These are phyloP conservation scores for Criorhina ranunculi DNA, from an alignment of 2,888 invertebrate species.

Conservation along the genomic window DNA sequence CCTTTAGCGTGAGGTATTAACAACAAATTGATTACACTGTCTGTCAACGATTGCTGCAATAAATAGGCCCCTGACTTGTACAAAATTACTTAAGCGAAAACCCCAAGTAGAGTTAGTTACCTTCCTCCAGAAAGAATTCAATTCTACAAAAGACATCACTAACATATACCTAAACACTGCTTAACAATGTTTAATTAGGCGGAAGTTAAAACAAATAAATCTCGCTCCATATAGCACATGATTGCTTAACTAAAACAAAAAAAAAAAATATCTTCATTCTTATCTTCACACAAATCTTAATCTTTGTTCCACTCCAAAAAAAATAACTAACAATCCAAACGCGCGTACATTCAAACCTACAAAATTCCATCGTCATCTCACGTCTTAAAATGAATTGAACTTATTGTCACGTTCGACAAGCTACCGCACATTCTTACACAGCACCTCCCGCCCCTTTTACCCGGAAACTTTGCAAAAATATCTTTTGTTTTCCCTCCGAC, in stretches of 20 bases:
- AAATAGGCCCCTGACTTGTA: too few species aligned
- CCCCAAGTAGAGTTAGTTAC: too few species aligned
- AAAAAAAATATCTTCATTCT: background rate
- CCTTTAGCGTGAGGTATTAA: too few species aligned
- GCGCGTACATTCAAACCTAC: background rate
- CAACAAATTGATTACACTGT: too few species aligned
- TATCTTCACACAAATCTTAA: conserved; percentile 31
- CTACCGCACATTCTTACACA: background rate
- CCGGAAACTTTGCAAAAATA: conserved; percentile 1
- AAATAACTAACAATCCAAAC: background rate
- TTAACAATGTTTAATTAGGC: background rate
- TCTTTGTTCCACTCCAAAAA: conserved; percentile 15
- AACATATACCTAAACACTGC: too few species aligned
- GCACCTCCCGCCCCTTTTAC: background rate
- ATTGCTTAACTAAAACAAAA: background rate
- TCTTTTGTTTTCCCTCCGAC: conserved; percentile 24
- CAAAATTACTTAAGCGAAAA: too few species aligned
- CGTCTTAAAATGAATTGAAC: conserved; percentile 32
- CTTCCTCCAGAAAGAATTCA: too few species aligned
- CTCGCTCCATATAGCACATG: background rate
- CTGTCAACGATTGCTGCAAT: too few species aligned
- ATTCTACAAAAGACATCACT: too few species aligned
- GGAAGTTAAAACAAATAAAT: background rate
- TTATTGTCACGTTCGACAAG: conserved; percentile 53
- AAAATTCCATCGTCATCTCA: conserved; percentile 21